A percentile compares a stretch with the other conserved stretches of the same genome.
phyloP scores from a whole-genome alignment of 2,797 vertebrate genomes.

The Sebastes dallii region DNA sequence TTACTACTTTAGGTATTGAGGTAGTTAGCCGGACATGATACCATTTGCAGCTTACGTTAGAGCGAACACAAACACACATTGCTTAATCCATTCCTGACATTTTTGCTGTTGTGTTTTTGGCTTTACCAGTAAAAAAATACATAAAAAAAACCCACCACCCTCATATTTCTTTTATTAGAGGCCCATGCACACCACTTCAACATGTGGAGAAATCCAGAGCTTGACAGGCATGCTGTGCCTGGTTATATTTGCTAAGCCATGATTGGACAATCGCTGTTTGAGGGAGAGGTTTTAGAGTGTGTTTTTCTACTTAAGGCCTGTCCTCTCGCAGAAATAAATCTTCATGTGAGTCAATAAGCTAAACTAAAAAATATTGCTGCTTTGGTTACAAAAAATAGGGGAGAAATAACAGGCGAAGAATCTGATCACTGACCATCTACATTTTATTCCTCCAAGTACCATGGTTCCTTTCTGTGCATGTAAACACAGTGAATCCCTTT shows the following conservation, averaged over 20 bases:
- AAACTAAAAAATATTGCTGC: not conserved
- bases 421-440: not conserved
- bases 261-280: not conserved
- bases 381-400: not conserved
- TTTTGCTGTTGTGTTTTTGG: not conserved
- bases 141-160: not conserved
- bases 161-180: not conserved
- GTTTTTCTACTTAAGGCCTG: not conserved
- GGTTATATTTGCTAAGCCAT: not conserved
- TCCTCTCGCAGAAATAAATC: not conserved
- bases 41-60: not conserved
- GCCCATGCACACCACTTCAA: not conserved
- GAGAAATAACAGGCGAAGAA: not conserved
- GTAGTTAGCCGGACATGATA: not conserved
- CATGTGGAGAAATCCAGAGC: not conserved
- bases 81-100: not conserved
- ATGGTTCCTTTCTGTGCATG: slow-evolving; percentile 4
- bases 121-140: not conserved
- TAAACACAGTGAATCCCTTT: slow-evolving; percentile 17
- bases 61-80: not conserved
- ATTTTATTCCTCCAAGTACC: not conserved
- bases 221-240: not conserved
- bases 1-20: not conserved
- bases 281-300: not conserved
- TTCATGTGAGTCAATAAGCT: not conserved